Evolutionary conservation across 2,113 vertebrate genomes (phyloP), one percentile per base, ranked within the genome.

Genomic region (Phaetusa simplex): DNA sequence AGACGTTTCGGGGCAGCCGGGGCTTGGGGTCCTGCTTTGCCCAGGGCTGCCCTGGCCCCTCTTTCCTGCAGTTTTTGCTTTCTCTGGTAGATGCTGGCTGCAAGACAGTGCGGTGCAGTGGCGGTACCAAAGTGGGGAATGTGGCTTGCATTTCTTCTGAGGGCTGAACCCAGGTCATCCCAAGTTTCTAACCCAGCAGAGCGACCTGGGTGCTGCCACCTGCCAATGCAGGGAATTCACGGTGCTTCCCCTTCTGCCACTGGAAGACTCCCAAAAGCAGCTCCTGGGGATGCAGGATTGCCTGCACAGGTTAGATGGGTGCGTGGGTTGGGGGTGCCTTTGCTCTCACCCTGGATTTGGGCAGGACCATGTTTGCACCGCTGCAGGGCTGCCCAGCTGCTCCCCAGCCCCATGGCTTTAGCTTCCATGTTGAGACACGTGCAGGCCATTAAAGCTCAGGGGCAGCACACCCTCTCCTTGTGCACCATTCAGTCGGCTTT

Each of bases 1-100:
- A 20, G 19, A 8, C 0, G 1, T 66, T 86, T 52, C 0, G 4
- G 42, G 43, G 20, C 38, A 47, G 38, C 45, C 4, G 2, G 17
- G 20, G 14, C n/a, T 76, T 1, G 0, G n/a, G 21, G 40, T 50
- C 32, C 56, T 30, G 42, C 43, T 50, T 64, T 77, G 55, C 47
- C 29, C 61, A 55, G 52, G 30, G 40, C n/a, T 86, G n/a, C 40
- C 40, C 12, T 76, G 47, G 34, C 40, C 45, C 59, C 45, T 47
- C 19, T 80, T 5, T 45, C 20, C 38, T 59, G 27, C 76, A 66
- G 22, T 11, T 40, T 32, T 45, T 86, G 12, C 26, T 61, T 61
- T 24, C 22, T 34, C 26, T 52, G 50, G 10, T 36, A 29, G 61
- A 23, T 61, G 38, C 45, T 77, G 62, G 12, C 73, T 11, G 42